phyloP scores from a whole-genome alignment of 2,113 vertebrate species.

The Odocoileus hemionus region DNA sequence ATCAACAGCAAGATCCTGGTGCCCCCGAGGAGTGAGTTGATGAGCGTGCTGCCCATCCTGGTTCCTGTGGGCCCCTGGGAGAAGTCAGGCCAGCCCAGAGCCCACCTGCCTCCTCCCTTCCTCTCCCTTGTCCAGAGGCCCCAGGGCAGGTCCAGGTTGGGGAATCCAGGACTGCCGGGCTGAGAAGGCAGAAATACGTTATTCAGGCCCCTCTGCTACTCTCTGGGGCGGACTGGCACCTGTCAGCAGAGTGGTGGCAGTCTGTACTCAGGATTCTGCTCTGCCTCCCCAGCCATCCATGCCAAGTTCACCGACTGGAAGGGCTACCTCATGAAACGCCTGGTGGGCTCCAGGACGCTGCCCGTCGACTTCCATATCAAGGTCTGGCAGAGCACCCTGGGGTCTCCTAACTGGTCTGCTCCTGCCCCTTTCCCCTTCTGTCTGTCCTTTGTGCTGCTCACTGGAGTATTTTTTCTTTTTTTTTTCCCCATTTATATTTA shows the following conservation, averaged over 20 bases:
- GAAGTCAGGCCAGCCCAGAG: neutral
- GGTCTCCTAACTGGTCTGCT: neutral
- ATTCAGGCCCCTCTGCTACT: neutral
- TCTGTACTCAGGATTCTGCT: neutral
- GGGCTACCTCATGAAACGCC: slow-evolving; percentile 91
- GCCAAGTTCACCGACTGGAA: slow-evolving; percentile 90
- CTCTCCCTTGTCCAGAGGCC: neutral
- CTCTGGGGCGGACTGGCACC: neutral
- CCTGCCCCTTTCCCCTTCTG: neutral
- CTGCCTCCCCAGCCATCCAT: slow-evolving; percentile 78
- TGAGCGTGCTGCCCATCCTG: neutral
- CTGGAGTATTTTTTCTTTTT: neutral
- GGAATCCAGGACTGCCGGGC: neutral
- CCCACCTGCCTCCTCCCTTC: no score
- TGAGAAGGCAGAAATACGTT: neutral
- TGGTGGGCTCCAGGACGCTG: slow-evolving; percentile 91
- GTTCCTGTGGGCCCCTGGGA: neutral
- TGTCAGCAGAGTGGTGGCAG: neutral
- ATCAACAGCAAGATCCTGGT: slow-evolving; percentile 96
- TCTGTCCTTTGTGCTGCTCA: neutral
- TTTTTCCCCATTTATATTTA: no score
- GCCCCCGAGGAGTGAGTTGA: slow-evolving; percentile 90
- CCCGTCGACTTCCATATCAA: slow-evolving; percentile 95
- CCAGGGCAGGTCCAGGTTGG: neutral
- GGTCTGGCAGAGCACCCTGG: slow-evolving; percentile 75